Evolutionary conservation across 1,140 invertebrate species (phyloP), one percentile per base, ranked within the genome.

Genomic region (Brachionus rotundiformis): DNA sequence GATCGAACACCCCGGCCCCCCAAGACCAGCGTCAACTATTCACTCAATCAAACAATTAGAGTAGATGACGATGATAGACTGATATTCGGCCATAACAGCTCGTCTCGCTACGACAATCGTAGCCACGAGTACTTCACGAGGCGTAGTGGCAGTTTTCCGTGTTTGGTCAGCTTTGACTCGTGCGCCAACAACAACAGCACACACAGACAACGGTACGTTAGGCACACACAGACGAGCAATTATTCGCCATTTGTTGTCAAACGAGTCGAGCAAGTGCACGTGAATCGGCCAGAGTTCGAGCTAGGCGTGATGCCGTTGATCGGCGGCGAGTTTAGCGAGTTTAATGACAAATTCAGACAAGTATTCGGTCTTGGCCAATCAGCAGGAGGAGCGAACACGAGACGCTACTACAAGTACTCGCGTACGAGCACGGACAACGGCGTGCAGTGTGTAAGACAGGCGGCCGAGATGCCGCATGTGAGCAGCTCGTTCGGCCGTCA

Each of bases 361-460:
- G 10, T 79, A 31, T 79, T 79, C 23, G 76, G 36, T n/a, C 23
- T 11, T 13, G 0, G 39, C 25, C 7, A 79, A 33, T 19, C 29
- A 79, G n/a, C n/a, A n/a, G n/a, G n/a, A 59, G 16, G 31, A 3
- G 47, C 29, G 11, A 79, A 63, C 0, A 33, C 76, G 2, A 47
- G 54, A 79, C 31, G 76, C 2, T 79, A 59, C 23, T 79, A 79
- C n/a, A 79, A 79, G n/a, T 79, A 79, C 11, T 79, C 76, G 19
- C 44, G 47, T 23, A 79, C 76, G 36, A 39, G 16, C n/a, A 79
- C 31, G 25, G 76, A 79, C 27, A 79, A 77, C 19, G n/a, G 2
- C 0, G n/a, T n/a, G n/a, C n/a, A n/a, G n/a, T 11, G 25, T 13
- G 16, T 19, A 44, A 19, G 29, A 29, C 1, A 11, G n/a, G 33